Evolutionary conservation across 2,113 vertebrate species (phyloP).

Genomic region (Anolis carolinensis): DNA sequence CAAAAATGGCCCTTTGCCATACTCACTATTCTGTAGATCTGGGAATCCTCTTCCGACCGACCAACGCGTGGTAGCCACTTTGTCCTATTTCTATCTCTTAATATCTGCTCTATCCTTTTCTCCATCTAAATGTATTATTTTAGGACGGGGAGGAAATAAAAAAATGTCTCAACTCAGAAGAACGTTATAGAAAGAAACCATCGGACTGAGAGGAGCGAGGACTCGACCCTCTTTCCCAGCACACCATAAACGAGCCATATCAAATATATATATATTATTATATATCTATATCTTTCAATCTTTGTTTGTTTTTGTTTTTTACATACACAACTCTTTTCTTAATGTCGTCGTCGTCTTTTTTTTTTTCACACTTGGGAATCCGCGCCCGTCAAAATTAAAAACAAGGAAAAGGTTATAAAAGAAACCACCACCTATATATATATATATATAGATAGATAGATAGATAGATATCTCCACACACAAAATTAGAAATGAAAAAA

Average conservation of each 20-base stretch:
- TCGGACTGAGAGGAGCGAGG: not conserved
- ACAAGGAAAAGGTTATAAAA: conserved; percentile 26
- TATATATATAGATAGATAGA: too few relatives aligned
- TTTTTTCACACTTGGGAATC: conserved; percentile 31
- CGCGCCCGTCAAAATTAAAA: not conserved
- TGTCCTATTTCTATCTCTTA: not conserved
- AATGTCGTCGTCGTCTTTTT: not conserved
- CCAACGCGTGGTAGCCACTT: not conserved
- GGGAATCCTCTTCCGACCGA: not conserved
- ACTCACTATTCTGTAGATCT: too few relatives aligned
- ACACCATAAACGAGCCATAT: not conserved
- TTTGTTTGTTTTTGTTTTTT: not conserved
- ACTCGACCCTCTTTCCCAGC: conserved; percentile 6
- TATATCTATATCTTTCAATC: too few relatives aligned
- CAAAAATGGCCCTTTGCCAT: too few relatives aligned
- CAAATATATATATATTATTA: too few relatives aligned
- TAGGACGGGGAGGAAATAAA: not conserved
- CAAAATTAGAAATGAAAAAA: too few relatives aligned
- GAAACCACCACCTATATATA: not conserved
- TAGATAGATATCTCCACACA: not conserved
- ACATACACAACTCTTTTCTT: conserved; percentile 31
- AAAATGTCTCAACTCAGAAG: not conserved
- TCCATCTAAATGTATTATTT: not conserved
- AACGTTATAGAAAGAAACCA: conserved; percentile 33
- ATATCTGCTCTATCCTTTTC: not conserved